Evolutionary conservation across 2,888 invertebrate species (phyloP), one percentile per base, ranked within the genome.

Genomic region (Odiellus spinosus): DNA sequence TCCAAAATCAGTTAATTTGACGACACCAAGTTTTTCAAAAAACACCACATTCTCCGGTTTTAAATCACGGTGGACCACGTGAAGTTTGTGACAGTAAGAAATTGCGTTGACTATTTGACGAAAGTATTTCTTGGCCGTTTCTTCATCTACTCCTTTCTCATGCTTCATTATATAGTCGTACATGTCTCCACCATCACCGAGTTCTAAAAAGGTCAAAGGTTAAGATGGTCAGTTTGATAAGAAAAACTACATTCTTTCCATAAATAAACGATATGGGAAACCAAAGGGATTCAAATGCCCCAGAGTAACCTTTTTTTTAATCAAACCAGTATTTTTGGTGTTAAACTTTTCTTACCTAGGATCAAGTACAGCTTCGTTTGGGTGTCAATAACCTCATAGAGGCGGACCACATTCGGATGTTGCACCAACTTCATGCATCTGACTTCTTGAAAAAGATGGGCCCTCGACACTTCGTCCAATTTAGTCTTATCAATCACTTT

Each of bases 11-110:
- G 98, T 98, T 63, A 98, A 74, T 72, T 98, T 99, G 32, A 98
- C 96, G 65, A 90, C 78, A 21, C 91, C 91, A 45, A 87, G 73
- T 70, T 91, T 88, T 69, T 95, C 90, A 68, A 98, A 98, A 71
- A 96, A 96, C 43, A 99, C 93, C 50, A 98, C 96, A 73, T 99
- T 98, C 70, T 98, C 98, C 12, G 96, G 98, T 70, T 98, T 98
- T 56, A 98, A 74, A 71, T 98, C 98, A 56, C 98, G 76, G 63
- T 84, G 84, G 14, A 83, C 77, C 20, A 83, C 82, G 64, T 82
- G 80, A 54, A 84, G 75, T 71, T 87, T 82, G 72, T 98, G 98
- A 71, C 98, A 98, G 67, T 95, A 75, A 55, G 90, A 86, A 65
- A 98, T 96, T 58, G 96, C 96, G 60, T 87, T 80, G 52, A 98